Evolutionary conservation across 2,888 invertebrate genomes (phyloP), one percentile per base, ranked within the genome.

Genomic region (Scaptomyza flava): DNA sequence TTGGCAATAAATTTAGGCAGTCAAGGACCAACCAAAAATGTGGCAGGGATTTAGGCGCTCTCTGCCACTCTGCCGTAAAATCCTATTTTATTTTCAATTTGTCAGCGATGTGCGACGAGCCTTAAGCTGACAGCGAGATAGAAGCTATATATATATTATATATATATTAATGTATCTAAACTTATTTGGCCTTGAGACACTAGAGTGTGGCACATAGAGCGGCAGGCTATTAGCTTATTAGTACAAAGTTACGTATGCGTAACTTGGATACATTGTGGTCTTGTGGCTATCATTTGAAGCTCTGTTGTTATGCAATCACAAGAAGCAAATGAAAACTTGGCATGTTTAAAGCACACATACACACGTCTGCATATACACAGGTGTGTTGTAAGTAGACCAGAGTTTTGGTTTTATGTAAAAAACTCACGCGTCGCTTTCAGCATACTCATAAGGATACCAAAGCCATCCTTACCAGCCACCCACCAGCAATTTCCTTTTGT

Each of bases 81-180:
- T 85, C 78, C 78, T 69, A 85, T 79, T 82, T 85, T 85, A 85
- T 82, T 82, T 82, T 80, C 80, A 85, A 82, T 82, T 85, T 82
- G 85, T 79, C 82, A 81, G 66, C 56, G 43, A 38, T 43, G 62
- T 52, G 51, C 34, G 54, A 23, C 17, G 47, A 60, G 70, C 65
- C 54, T 59, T 72, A 76, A 76, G 76, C 76, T 68, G 76, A 77
- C 76, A 69, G 72, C 52, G 9, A 31, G 23, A 46, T 41, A 33
- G 20, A 50, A 20, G 20, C 12, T 23, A 46, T 63, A 54, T 58
- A 53, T 6, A 34, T 5, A 27, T 41, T 63, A 50, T 56, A 57
- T 53, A 38, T 3, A 27, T 27, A 27, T 27, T 20, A 6, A 36
- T 36, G 23, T 46, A 48, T 68, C 60, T 54, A 47, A 38, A 56